Evolutionary conservation across 2,797 vertebrate genomes (phyloP).

Genomic region (Euthynnus affinis): DNA sequence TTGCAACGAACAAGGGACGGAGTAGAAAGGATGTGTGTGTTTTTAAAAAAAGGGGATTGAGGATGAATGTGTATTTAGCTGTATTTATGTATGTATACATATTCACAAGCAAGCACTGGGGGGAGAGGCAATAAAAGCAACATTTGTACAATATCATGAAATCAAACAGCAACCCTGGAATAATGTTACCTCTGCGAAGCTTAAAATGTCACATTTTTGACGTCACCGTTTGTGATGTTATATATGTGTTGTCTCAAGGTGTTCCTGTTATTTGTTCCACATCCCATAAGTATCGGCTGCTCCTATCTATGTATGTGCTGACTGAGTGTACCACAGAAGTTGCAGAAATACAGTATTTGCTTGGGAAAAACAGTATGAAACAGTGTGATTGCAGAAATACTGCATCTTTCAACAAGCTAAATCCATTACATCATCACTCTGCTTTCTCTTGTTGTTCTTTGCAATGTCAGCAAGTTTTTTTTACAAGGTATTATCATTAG

Average conservation of each 20-base stretch:
- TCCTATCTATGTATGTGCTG: slow-evolving; percentile 47
- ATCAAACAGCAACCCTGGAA: slow-evolving; percentile 19
- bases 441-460: slow-evolving; percentile 58
- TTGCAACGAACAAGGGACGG: slow-evolving; percentile 62
- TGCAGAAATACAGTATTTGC: slow-evolving; percentile 41
- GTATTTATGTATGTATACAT: slow-evolving; percentile 55
- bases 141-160: slow-evolving; percentile 26
- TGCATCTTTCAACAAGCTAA: slow-evolving; percentile 65
- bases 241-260: neutral
- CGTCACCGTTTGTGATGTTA: neutral
- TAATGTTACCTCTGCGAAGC: neutral
- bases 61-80: slow-evolving; percentile 55
- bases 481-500: slow-evolving; percentile 77
- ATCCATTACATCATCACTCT: slow-evolving; percentile 76
- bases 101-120: slow-evolving; percentile 22
- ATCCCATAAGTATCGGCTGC: slow-evolving; percentile 11
- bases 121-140: slow-evolving; percentile 8
- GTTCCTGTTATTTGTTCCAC: slow-evolving; percentile 28
- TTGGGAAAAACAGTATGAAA: slow-evolving; percentile 9
- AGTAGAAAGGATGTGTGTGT: slow-evolving; percentile 41
- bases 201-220: slow-evolving; percentile 1
- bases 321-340: slow-evolving; percentile 41
- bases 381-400: slow-evolving; percentile 62
- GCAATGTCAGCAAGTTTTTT: slow-evolving; percentile 72
- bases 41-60: slow-evolving; percentile 6